Evolutionary conservation across 2,888 invertebrate species (phyloP).

Genomic region (Pimpla rufipes): DNA sequence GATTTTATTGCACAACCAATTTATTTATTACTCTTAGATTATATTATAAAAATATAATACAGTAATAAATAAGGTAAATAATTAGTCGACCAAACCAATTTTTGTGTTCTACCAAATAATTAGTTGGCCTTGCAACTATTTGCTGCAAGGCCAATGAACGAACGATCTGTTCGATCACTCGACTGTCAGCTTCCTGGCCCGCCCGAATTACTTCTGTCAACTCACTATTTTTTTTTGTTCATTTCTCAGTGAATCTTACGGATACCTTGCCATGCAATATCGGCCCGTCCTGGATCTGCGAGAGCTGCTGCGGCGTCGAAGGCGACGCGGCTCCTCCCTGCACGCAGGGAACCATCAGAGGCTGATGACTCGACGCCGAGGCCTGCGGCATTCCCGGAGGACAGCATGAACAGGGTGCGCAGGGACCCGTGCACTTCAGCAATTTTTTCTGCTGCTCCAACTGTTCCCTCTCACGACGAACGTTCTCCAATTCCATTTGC

Average conservation of each 20-base stretch:
- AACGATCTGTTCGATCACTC: too few species aligned
- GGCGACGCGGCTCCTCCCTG: conserved; percentile 32
- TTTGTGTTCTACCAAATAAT: too few species aligned
- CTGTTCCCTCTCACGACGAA: conserved; percentile 86
- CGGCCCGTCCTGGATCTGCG: conserved; percentile 23
- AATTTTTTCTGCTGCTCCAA: conserved; percentile 85
- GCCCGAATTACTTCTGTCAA: too few species aligned
- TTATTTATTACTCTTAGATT: too few species aligned
- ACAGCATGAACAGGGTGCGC: conserved; percentile 80
- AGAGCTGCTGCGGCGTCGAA: conserved; percentile 17
- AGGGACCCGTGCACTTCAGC: conserved; percentile 81
- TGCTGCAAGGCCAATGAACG: too few species aligned
- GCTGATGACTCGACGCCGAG: conserved; percentile 53
- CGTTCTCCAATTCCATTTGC: conserved; percentile 86
- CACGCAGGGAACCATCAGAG: conserved; percentile 46
- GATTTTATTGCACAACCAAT: too few species aligned
- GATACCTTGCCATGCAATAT: conserved; percentile 74
- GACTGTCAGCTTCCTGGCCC: too few species aligned
- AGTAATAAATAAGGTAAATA: too few species aligned
- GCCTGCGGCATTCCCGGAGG: conserved; percentile 72
- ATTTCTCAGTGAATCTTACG: conserved; percentile 45
- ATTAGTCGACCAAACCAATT: too few species aligned
- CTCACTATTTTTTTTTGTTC: conserved; percentile 32
- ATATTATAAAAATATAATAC: too few species aligned
- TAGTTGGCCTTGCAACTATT: too few species aligned